Evolutionary conservation across 2,797 vertebrate species (phyloP).

Genomic region (Platyrinchus mystaceus): DNA sequence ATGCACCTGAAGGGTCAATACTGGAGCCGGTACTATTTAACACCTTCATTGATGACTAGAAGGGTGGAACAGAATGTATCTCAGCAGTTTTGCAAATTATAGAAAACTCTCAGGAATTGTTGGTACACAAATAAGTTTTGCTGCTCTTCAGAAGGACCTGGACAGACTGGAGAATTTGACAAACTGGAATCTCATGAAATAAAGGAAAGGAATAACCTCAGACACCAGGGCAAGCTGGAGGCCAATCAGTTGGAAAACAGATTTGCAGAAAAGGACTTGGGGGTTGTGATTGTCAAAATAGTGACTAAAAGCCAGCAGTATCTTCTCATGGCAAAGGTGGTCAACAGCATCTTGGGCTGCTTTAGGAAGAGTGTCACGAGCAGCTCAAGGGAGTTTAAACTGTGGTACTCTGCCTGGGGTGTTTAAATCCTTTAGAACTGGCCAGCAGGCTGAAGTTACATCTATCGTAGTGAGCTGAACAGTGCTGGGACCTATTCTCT

Average conservation of each 20-base stretch:
- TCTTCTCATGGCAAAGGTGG: neutral
- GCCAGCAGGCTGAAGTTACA: neutral
- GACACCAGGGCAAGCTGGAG: neutral
- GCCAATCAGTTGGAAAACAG: neutral
- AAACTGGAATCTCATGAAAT: neutral
- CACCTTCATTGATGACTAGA: neutral
- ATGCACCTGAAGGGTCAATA: neutral
- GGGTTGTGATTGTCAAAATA: neutral
- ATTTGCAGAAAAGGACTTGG: neutral
- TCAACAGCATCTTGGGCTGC: neutral
- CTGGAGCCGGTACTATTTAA: neutral
- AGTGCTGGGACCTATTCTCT: neutral
- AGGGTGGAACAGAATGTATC: accelerated
- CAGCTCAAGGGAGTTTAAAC: neutral
- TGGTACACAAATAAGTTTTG: neutral
- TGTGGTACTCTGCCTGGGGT: neutral
- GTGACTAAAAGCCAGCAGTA: neutral
- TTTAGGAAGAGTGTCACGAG: neutral
- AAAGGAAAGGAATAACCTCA: neutral
- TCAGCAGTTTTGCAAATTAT: neutral
- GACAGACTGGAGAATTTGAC: neutral
- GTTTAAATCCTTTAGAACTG: neutral
- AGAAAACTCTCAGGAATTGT: neutral
- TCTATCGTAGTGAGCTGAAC: neutral
- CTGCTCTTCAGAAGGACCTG: neutral